These are phyloP conservation scores for Hapalemur alaotrensis DNA, from an alignment of 2,797 vertebrate species.

Conservation along the genomic window DNA sequence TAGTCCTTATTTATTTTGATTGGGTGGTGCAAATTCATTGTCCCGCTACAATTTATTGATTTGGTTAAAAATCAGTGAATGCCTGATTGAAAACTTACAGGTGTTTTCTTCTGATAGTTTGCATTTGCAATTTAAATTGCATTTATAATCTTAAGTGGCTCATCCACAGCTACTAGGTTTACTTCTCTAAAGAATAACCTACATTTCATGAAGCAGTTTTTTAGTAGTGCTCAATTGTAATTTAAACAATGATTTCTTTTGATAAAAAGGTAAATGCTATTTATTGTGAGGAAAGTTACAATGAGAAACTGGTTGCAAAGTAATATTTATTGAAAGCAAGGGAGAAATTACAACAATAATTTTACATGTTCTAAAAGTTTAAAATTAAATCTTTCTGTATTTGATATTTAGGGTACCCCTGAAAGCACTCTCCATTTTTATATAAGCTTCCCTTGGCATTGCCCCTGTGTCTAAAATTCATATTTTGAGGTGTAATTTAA, in stretches of 20 bases:
- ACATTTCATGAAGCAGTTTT: slow-evolving; percentile 52
- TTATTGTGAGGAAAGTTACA: not conserved
- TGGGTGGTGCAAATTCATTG: slow-evolving; percentile 81
- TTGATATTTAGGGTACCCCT: not conserved
- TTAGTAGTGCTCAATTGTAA: slow-evolving; percentile 40
- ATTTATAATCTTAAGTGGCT: slow-evolving; percentile 79
- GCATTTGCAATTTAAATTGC: slow-evolving; percentile 87
- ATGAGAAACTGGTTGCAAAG: not conserved
- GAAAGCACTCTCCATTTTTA: not conserved
- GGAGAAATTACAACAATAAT: not conserved
- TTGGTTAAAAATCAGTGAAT: slow-evolving; percentile 81
- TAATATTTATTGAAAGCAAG: not conserved
- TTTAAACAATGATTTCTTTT: slow-evolving; percentile 22
- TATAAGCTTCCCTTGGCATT: not conserved
- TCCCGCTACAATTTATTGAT: slow-evolving; percentile 85
- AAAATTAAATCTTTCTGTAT: not conserved
- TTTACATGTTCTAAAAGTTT: not conserved
- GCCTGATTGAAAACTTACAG: slow-evolving; percentile 83
- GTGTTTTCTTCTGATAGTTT: slow-evolving; percentile 87
- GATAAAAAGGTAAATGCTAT: slow-evolving; percentile 30
- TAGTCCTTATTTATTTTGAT: slow-evolving; percentile 83
- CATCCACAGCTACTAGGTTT: slow-evolving; percentile 70
- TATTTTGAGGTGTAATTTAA: not conserved
- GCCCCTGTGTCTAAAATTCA: not conserved
- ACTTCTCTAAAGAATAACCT: slow-evolving; percentile 62